Evolutionary conservation across 2,888 invertebrate species (phyloP).

Genomic region (Didymodactylos carnosus): DNA sequence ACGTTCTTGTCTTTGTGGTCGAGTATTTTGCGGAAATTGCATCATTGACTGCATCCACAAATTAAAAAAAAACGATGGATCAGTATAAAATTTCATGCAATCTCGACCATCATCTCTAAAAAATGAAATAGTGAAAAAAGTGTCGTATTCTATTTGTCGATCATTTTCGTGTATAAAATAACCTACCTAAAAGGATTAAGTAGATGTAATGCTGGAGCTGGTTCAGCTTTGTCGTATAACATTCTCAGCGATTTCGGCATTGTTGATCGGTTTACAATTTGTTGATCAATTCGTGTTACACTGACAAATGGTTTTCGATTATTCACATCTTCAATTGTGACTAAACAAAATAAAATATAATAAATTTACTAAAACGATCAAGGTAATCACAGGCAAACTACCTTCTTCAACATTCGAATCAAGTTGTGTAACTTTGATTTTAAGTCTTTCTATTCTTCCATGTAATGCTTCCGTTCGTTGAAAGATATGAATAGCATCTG

Average conservation of each 20-base stretch:
- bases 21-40: not conserved
- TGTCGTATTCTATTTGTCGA: no score
- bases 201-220: slow-evolving; percentile 81
- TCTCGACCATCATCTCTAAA: slow-evolving; percentile 75
- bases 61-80: slow-evolving; percentile 98
- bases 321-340: slow-evolving; percentile 56
- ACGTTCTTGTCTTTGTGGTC: not conserved
- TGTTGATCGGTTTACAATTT: slow-evolving; percentile 64
- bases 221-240: slow-evolving; percentile 72
- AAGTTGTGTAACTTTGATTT: slow-evolving; percentile 77
- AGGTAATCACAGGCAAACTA: no score
- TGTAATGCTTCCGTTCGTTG: not conserved
- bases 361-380: no score
- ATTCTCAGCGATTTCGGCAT: slow-evolving; percentile 88
- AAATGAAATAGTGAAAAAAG: no score
- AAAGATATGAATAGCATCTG: slow-evolving; percentile 48
- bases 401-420: slow-evolving; percentile 80
- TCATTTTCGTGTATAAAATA: not conserved
- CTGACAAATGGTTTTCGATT: slow-evolving; percentile 90
- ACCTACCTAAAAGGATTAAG: slow-evolving; percentile 64
- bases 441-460: slow-evolving; percentile 57
- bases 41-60: slow-evolving; percentile 46
- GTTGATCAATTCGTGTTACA: slow-evolving; percentile 76
- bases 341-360: slow-evolving; percentile 28
- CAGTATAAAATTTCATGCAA: slow-evolving; percentile 93